Evolutionary conservation across 2,888 invertebrate species (phyloP), one percentile per base, ranked within the genome.

Genomic region (Timema cristinae): DNA sequence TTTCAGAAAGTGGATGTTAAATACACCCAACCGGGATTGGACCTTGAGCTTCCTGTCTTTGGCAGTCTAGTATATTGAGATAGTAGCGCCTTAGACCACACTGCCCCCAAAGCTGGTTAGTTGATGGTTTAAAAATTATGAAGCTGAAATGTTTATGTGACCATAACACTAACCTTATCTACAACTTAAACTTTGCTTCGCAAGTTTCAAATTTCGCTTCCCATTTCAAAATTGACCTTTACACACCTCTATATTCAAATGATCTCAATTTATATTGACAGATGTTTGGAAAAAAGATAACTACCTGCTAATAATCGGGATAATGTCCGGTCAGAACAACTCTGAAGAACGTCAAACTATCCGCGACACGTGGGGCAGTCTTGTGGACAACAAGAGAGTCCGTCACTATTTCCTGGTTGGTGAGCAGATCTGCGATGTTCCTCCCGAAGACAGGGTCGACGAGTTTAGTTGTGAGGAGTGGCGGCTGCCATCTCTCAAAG

Each of bases 331-430:
- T 6, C 74, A 69, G 15, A 59, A 71, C 16, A 71, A 74, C 50
- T 72, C 71, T 67, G 72, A 74, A 61, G 71, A 68, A 52, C 61
- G 74, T 9, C 66, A 72, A 32, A 69, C 67, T 50, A 76, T 78
- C 10, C 70, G 78, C 66, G 72, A 77, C 10, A 78, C 78, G 47
- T 78, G 78, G 78, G 72, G 76, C 56, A 74, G 72, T 11, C 71
- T 76, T 10, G 59, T 71, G 6, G 71, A 72, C 10, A 69, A 71
- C 8, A 66, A 73, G n/a, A 67, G 67, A n/a, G 68, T 75, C 8
- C 73, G 76, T 50, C 71, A 75, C 67, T 75, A 74, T 50, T 78
- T 78, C 70, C 61, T 78, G 47, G 69, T 78, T 51, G 78, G 78
- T 48, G 70, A 75, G 59, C 63, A 70, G 13, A 70, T 75, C 56